Base-by-base conservation (phyloP, 2,797 vertebrate species). In the Gymnothorax reevesii region DNA sequence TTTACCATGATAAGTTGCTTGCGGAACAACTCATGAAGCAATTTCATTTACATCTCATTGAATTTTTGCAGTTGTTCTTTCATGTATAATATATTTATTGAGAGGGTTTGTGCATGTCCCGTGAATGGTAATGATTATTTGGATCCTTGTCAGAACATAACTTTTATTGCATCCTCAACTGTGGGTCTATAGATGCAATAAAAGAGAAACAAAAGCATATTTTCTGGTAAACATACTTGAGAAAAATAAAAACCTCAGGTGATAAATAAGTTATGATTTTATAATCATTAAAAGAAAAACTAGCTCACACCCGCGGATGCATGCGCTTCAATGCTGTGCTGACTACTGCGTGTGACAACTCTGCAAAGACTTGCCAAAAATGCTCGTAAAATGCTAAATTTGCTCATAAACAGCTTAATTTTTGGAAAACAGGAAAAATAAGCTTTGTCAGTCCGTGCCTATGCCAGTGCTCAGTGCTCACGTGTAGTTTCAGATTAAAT, bases 1-100 rank as follows among this genome's bases (percentile, higher is more conserved):
- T 79, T 42, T 79, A 79, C 54, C 54, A 17, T 79, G 49, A 79
- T 79, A 52, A 79, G 20, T 79, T 75, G 71, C 54, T 79, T 79
- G 4, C 75, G 52, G 75, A 49, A 79, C 49, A 79, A 49, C 33
- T 2, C 75, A 54, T 52, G 49, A 79, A 79, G 17, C 75, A 79
- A 79, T 42, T 42, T 22, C 33, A 79, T 79, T 79, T 79, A 52
- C 75, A 79, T 79, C 75, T 20, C 12, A 79, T 20, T 79, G 33
- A 52, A 79, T 20, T 79, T 77, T 79, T 52, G 33, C 10, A 52
- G 33, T 79, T 79, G 33, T 79, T 79, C 42, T 79, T 79, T 52
- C 17, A 79, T 79, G 12, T 79, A 22, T 52, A 52, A 20, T 79
- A 52, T 52, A 52, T 79, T 79, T 79, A 20, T 13, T 15, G 22